A percentile compares a stretch with the other conserved stretches of the same genome.
These are phyloP conservation scores for Perdita meconis DNA, from an alignment of 2,888 invertebrate genomes.

Conservation along the genomic window DNA sequence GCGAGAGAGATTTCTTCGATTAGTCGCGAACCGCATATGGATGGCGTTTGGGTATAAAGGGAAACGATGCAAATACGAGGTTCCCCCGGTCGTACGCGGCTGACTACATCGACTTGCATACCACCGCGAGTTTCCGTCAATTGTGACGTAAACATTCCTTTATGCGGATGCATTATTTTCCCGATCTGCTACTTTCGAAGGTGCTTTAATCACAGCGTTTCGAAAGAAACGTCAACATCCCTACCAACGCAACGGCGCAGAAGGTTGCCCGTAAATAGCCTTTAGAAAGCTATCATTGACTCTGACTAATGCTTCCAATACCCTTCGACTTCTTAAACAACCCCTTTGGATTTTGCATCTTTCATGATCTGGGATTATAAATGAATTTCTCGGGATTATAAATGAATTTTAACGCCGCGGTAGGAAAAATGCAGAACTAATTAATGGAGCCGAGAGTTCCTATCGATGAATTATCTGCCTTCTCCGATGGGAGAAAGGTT, in stretches of 20 bases:
- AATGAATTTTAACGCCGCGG: background rate
- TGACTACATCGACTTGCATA: slow-evolving; percentile 17
- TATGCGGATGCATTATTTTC: slow-evolving; percentile 14
- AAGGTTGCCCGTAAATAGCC: slow-evolving; percentile 28
- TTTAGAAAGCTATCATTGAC: slow-evolving; percentile 33
- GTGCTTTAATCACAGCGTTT: background rate
- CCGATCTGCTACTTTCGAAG: background rate
- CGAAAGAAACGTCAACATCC: background rate
- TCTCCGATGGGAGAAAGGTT: background rate
- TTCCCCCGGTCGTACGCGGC: slow-evolving; percentile 4
- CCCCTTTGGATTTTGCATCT: background rate
- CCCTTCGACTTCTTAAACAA: slow-evolving; percentile 19
- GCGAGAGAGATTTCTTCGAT: slow-evolving; percentile 69
- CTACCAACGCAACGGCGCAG: background rate
- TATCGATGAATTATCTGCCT: no score
- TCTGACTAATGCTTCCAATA: slow-evolving; percentile 45
- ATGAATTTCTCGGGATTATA: background rate
- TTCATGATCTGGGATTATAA: background rate
- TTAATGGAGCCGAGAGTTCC: background rate
- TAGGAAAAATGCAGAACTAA: background rate
- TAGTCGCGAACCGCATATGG: slow-evolving; percentile 36
- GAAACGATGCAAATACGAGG: slow-evolving; percentile 43
- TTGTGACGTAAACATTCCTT: slow-evolving; percentile 50
- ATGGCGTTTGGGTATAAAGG: slow-evolving; percentile 28
- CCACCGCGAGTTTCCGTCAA: slow-evolving; percentile 37